Conservation (phyloP, 2,113 vertebrate species). For the Lycocorax pyrrhopterus region DNA sequence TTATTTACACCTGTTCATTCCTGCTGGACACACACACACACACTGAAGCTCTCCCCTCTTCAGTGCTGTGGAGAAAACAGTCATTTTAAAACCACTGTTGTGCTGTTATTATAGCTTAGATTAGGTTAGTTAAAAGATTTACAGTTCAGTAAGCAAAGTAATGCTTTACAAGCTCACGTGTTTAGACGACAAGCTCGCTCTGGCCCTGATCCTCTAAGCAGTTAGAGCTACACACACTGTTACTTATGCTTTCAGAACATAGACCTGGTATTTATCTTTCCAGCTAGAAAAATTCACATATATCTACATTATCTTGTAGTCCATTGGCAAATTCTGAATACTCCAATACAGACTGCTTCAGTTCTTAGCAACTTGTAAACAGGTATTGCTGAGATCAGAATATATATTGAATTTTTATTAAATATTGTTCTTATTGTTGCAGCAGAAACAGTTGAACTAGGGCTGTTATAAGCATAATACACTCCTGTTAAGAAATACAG, state of each 20-base stretch:
- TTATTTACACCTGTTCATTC: slow-evolving; percentile 22
- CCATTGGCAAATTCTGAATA: not conserved
- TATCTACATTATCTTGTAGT: not conserved
- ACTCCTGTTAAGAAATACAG: slow-evolving; percentile 76
- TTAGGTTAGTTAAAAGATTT: slow-evolving; percentile 56
- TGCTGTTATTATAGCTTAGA: slow-evolving; percentile 17
- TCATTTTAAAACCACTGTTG: not conserved
- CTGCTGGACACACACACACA: not conserved
- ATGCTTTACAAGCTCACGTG: slow-evolving; percentile 33
- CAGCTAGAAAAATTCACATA: not conserved
- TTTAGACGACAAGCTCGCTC: not conserved
- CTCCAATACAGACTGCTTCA: not conserved
- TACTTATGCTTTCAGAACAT: slow-evolving; percentile 30
- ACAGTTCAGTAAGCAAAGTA: slow-evolving; percentile 49
- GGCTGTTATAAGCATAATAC: slow-evolving; percentile 74
- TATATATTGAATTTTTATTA: slow-evolving; percentile 63
- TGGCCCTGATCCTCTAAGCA: slow-evolving; percentile 54
- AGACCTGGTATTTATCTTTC: not conserved
- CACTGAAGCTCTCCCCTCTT: not conserved
- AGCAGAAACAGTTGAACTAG: slow-evolving; percentile 69
- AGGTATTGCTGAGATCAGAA: slow-evolving; percentile 3
- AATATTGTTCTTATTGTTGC: slow-evolving; percentile 60
- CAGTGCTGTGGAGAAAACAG: not conserved
- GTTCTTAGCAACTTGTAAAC: not conserved
- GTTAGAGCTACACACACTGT: not conserved